Evolutionary conservation across 2,797 vertebrate species (phyloP), one percentile per base, ranked within the genome.

Genomic region (Ctenopoma kingsleyae): DNA sequence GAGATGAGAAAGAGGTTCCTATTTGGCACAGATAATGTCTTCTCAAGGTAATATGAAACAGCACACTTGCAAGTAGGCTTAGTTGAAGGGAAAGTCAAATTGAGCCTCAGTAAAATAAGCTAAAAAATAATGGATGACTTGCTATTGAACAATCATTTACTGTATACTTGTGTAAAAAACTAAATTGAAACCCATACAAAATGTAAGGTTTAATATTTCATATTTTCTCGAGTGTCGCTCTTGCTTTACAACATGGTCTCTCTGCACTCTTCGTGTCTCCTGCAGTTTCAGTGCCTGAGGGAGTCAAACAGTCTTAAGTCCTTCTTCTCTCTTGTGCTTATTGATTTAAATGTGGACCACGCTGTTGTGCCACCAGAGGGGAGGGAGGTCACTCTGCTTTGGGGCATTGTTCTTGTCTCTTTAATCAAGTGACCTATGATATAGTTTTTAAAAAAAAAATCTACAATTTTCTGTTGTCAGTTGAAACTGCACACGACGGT

Each of bases 311-410:
- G 67, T 54, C 54, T 23, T 67, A 17, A 20, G 44, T 70, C 56
- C 17, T 25, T 51, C 62, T 57, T 78, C 71, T 43, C 30, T 67
- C 47, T 90, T 93, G 92, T 93, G 91, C 92, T 93, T 87, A 64
- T 84, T 78, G 56, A 63, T 59, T 46, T 62, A 54, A 64, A 43
- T 36, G 52, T 69, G 70, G 70, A 79, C 50, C 40, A 61, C 38
- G n/a, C 56, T 32, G 72, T 32, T 63, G 71, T 77, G 73, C 69
- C 44, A 52, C 50, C 71, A 57, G 22, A 76, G 62, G 32, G 8
- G 58, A 67, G 19, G 60, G n/a, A 51, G 19, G 25, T 66, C 47
- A 5, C 65, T 78, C 59, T 55, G 47, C 46, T 60, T 74, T 53
- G 62, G 71, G 41, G 50, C 56, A 8, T 35, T 46, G 17, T 52